phyloP scores from a whole-genome alignment of 1,140 invertebrate genomes.

The Drosophila sucinea region DNA sequence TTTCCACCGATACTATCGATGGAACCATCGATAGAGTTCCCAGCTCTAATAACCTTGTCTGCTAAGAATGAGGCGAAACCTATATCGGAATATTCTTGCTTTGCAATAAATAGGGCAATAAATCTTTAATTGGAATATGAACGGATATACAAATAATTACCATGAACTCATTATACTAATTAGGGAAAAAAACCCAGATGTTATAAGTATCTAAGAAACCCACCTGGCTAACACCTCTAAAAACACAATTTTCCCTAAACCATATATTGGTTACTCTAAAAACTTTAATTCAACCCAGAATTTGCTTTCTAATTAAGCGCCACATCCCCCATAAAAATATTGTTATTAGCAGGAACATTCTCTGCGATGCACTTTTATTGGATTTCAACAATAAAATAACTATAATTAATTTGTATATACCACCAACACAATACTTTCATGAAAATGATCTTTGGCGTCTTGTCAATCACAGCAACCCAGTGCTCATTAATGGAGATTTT shows the following conservation, averaged over 20 bases:
- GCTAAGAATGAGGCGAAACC: too few species aligned
- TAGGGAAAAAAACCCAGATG: not conserved
- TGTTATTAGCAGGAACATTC: constrained; percentile 1
- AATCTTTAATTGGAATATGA: constrained; percentile 9
- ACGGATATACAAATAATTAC: constrained; percentile 10
- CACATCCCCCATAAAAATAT: constrained; percentile 1
- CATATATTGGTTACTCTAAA: not conserved
- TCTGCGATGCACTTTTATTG: not conserved
- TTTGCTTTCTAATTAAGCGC: not conserved
- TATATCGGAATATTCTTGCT: too few species aligned
- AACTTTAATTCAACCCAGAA: not conserved
- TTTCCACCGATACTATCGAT: too few species aligned
- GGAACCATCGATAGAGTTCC: too few species aligned
- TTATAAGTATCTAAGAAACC: not conserved
- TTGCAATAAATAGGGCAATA: not conserved
- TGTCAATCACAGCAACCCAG: not conserved
- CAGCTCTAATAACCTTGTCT: too few species aligned
- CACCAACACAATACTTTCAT: not conserved
- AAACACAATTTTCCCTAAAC: too few species aligned
- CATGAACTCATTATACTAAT: constrained; percentile 1
- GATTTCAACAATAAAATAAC: not conserved
- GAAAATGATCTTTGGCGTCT: not conserved
- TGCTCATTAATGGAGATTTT: not conserved
- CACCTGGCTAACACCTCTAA: not conserved
- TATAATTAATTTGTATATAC: constrained; percentile 2